Percentiles rank a stretch among this genome's conserved stretches.
These are phyloP conservation scores for Ricordea florida DNA, from an alignment of 92 coral and sea anemone genomes.

Conservation along the genomic window DNA sequence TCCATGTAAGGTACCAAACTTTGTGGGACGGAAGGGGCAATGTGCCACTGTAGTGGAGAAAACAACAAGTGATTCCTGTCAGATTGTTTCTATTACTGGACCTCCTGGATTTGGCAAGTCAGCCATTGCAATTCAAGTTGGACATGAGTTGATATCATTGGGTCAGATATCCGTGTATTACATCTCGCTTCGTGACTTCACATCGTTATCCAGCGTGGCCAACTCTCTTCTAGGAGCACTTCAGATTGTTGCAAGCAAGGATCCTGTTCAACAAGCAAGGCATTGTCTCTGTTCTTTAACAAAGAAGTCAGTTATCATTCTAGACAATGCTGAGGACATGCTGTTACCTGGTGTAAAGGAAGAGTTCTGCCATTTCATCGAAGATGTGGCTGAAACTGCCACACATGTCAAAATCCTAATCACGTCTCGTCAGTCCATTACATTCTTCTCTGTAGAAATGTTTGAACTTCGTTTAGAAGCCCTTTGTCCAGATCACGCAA, in stretches of 20 bases:
- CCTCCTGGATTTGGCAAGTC: conserved; percentile 99
- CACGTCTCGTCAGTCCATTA: conserved; percentile 78
- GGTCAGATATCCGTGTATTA: conserved; percentile 72
- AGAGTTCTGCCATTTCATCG: conserved; percentile 78
- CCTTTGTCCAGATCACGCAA: conserved; percentile 66
- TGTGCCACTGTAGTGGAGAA: conserved; percentile 67
- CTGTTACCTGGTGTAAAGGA: conserved; percentile 55
- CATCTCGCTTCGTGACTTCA: conserved; percentile 74
- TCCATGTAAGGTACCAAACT: conserved; percentile 78
- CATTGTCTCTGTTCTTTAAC: conserved; percentile 62
- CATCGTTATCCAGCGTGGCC: conserved; percentile 80
- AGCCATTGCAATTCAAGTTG: conserved; percentile 87
- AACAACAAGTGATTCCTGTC: conserved; percentile 57
- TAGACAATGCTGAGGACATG: conserved; percentile 98
- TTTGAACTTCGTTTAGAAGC: conserved; percentile 60
- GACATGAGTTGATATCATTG: conserved; percentile 73
- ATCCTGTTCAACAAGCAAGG: conserved; percentile 80
- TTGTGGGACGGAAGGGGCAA: conserved; percentile 87
- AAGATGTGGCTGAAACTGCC: conserved; percentile 78
- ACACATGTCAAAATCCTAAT: conserved; percentile 67
- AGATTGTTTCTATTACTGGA: conserved; percentile 85
- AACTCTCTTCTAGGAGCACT: conserved; percentile 91
- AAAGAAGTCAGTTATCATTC: conserved; percentile 72
- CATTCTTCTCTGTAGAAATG: conserved; percentile 74
- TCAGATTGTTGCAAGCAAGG: conserved; percentile 76